Evolutionary conservation across 2,888 invertebrate species (phyloP), one percentile per base, ranked within the genome.

Genomic region (Hecatera dysodea): DNA sequence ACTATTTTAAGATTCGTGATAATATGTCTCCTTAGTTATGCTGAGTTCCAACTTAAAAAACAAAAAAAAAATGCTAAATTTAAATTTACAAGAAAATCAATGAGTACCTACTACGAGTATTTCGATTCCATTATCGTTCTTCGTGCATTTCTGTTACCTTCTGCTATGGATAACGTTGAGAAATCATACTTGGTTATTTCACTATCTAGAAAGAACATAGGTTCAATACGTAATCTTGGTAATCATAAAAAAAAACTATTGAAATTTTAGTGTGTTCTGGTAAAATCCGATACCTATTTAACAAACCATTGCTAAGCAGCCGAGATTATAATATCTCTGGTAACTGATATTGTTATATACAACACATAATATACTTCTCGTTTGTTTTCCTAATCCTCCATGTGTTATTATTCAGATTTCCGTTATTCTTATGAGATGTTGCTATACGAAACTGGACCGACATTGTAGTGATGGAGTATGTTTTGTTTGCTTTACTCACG

Each of bases 361-460:
- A 33, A n/a, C 6, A 33, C 33, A 33, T 39, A 46, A 42, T 19
- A 42, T 22, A 24, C n/a, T 48, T 65, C 24, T 66, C 8, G 17
- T 53, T 53, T 76, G 36, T 68, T 62, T 77, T 11, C 17, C 46
- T 57, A 39, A 46, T 36, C 24, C 17, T 67, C 61, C 24, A 15
- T 53, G 62, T 62, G 70, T 19, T 77, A 50, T 69, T 50, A 29
- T 53, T 69, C 24, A 5, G 22, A 53, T 15, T 67, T 68, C 56
- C 62, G 33, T 29, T 29, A 48, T 59, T n/a, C n/a, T n/a, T 68
- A 66, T 19, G 66, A 81, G 77, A 57, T 9, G 44, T 76, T 62
- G 53, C 57, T 39, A 27, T 50, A 65, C 36, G 7, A 61, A 67
- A 67, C 33, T 39, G 48, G n/a, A 24, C 44, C 50, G 29, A 68